Percentiles rank a stretch among this genome's conserved stretches.
Evolutionary conservation across 2,888 invertebrate genomes (phyloP).

Genomic region (Agonum fuliginosum): DNA sequence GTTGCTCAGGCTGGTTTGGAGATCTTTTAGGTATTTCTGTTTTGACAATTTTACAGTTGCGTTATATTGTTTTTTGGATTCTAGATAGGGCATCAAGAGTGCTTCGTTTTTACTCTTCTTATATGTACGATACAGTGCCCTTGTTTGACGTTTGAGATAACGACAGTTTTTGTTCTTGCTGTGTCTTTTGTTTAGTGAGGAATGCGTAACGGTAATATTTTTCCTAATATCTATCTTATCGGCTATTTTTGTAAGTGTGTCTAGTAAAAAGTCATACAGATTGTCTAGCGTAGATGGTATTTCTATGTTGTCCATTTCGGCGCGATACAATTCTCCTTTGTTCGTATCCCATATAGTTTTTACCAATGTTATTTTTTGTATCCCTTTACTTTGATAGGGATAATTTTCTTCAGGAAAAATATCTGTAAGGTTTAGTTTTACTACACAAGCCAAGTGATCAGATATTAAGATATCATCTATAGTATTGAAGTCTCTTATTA

Average conservation of each 20-base stretch:
- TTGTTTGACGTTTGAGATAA: background rate
- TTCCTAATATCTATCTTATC: background rate
- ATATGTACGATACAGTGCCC: background rate
- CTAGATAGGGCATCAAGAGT: background rate
- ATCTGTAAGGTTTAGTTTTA: background rate
- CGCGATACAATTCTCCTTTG: too few relatives aligned
- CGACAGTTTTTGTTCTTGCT: background rate
- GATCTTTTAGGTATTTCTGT: background rate
- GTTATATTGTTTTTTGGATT: background rate
- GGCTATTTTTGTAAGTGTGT: background rate
- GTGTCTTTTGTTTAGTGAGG: background rate
- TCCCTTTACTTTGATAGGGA: too few relatives aligned
- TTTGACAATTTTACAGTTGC: background rate
- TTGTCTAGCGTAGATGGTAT: too few relatives aligned
- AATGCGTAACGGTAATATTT: background rate
- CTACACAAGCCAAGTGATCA: background rate
- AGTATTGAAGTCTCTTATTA: background rate
- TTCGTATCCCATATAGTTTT: too few relatives aligned
- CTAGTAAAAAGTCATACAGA: too few relatives aligned
- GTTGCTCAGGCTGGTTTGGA: too few relatives aligned
- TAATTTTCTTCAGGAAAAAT: too few relatives aligned
- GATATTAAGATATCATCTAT: background rate
- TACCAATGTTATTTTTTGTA: too few relatives aligned
- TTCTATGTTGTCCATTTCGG: too few relatives aligned
- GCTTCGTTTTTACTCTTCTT: background rate